A percentile compares a stretch with the other conserved stretches of the same genome.
Conservation (phyloP, 1,140 invertebrate genomes). For the Belonocnema kinseyi region DNA sequence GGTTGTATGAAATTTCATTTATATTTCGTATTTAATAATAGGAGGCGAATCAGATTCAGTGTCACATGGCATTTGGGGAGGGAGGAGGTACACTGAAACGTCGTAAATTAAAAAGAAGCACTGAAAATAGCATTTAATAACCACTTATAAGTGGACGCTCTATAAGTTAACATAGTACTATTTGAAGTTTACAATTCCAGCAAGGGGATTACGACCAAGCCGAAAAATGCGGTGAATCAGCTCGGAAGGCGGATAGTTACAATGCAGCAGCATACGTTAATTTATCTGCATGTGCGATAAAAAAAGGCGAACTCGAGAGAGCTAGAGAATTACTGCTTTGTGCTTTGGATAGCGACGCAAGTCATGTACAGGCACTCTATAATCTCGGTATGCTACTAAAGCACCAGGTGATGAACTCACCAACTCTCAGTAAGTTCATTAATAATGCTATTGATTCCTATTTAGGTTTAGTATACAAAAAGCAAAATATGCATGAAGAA, state of each 20-base stretch:
- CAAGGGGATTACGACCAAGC: conserved; percentile 91
- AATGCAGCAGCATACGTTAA: conserved; percentile 92
- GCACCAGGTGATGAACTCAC: no score
- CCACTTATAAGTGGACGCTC: no score
- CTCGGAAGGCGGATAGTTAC: conserved; percentile 86
- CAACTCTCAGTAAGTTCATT: neutral
- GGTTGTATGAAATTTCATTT: no score
- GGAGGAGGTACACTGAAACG: no score
- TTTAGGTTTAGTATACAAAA: conserved; percentile 84
- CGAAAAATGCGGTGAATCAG: conserved; percentile 86
- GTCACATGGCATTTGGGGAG: no score
- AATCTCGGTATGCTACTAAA: conserved; percentile 82
- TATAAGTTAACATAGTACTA: neutral
- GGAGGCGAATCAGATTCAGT: no score
- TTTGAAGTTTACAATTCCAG: conserved; percentile 71
- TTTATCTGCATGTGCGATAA: conserved; percentile 89
- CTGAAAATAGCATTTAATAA: no score
- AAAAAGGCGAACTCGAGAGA: conserved; percentile 83
- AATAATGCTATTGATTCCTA: conserved; percentile 30
- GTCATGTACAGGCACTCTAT: conserved; percentile 93
- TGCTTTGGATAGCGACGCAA: conserved; percentile 88
- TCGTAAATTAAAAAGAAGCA: no score
- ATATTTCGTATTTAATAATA: no score
- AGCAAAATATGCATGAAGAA: conserved; percentile 83
- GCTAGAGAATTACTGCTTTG: conserved; percentile 86